phyloP scores from a whole-genome alignment of 1,140 invertebrate species.

The Maniola jurtina region DNA sequence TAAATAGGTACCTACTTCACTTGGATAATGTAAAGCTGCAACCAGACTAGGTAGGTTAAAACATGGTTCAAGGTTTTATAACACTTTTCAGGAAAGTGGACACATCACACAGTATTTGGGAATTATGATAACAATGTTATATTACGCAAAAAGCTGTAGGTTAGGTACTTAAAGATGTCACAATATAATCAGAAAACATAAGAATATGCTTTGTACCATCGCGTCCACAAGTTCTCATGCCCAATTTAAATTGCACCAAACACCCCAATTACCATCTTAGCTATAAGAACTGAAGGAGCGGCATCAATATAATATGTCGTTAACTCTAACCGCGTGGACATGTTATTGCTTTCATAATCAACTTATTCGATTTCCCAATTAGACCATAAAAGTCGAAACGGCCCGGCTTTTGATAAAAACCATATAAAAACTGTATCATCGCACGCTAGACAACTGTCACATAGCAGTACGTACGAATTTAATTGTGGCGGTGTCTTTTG shows the following conservation, averaged over 20 bases:
- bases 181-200: too few relatives aligned
- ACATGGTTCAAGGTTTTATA: too few relatives aligned
- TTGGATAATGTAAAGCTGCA: too few relatives aligned
- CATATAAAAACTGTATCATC: slow-evolving; percentile 33
- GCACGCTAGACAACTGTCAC: slow-evolving; percentile 47
- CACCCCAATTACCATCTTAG: not conserved
- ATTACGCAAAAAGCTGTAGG: too few relatives aligned
- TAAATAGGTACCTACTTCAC: too few relatives aligned
- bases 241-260: slow-evolving; percentile 15
- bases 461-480: slow-evolving; percentile 70
- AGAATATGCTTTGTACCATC: not conserved
- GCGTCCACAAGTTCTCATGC: slow-evolving; percentile 7
- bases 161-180: too few relatives aligned
- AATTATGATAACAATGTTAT: too few relatives aligned
- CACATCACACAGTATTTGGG: too few relatives aligned
- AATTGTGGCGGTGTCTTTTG: slow-evolving; percentile 66
- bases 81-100: too few relatives aligned
- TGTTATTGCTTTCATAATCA: slow-evolving; percentile 34
- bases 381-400: slow-evolving; percentile 29
- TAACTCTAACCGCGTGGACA: slow-evolving; percentile 16
- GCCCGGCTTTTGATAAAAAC: slow-evolving; percentile 34
- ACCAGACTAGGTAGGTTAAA: too few relatives aligned
- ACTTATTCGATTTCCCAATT: slow-evolving; percentile 38
- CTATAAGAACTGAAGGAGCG: slow-evolving; percentile 18
- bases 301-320: slow-evolving; percentile 28